These are phyloP conservation scores for Drosophila subpulchrella DNA, from an alignment of 1,140 invertebrate species.

Conservation along the genomic window DNA sequence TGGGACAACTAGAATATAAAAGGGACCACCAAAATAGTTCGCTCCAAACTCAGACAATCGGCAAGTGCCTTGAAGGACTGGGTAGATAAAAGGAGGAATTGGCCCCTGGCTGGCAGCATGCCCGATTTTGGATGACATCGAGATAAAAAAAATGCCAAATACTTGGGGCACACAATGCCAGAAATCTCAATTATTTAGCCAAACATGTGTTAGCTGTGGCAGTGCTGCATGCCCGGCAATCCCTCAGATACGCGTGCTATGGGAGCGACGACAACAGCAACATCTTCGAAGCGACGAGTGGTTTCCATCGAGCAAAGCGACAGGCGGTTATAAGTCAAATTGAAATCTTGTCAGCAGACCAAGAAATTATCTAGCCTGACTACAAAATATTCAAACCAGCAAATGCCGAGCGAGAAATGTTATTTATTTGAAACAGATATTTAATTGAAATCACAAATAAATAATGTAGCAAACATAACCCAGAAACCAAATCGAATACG, in stretches of 20 bases:
- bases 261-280: background rate
- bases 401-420: slow-evolving; percentile 31
- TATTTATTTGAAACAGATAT: slow-evolving; percentile 49
- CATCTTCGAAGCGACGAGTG: slow-evolving; percentile 14
- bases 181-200: slow-evolving; percentile 76
- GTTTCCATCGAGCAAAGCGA: slow-evolving; percentile 41
- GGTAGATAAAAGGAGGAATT: slow-evolving; percentile 14
- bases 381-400: slow-evolving; percentile 3
- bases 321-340: slow-evolving; percentile 62
- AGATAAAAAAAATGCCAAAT: slow-evolving; percentile 68
- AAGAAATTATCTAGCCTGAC: slow-evolving; percentile 52
- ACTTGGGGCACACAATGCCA: slow-evolving; percentile 47
- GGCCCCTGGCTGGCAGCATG: slow-evolving; percentile 47
- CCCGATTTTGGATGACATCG: slow-evolving; percentile 46
- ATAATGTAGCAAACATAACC: slow-evolving; percentile 42
- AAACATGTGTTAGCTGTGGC: slow-evolving; percentile 76
- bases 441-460: slow-evolving; percentile 60
- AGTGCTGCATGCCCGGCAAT: slow-evolving; percentile 65
- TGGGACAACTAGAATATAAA: background rate
- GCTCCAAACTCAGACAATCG: slow-evolving; percentile 4
- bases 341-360: slow-evolving; percentile 69
- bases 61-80: slow-evolving; percentile 6
- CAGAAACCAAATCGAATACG: slow-evolving; percentile 24
- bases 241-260: slow-evolving; percentile 70
- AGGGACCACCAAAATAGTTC: slow-evolving; percentile 6